Conservation (phyloP, 2,888 invertebrate species). For the Thereva unica region DNA sequence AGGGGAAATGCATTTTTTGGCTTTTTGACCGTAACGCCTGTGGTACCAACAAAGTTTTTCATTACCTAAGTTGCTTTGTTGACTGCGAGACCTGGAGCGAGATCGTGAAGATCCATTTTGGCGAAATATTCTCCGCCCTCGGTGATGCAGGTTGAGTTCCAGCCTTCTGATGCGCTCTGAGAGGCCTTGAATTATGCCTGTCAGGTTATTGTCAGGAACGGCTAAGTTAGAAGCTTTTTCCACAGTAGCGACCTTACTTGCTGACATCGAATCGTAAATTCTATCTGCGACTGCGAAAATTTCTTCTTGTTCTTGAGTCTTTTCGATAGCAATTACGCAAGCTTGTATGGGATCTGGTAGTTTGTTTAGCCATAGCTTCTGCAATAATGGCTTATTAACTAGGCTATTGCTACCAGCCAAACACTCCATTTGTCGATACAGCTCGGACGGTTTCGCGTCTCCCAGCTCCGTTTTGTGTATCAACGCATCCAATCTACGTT, state of each 20-base stretch:
- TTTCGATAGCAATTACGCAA: not conserved
- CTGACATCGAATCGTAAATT: slow-evolving; percentile 8
- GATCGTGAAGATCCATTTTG: too few relatives aligned
- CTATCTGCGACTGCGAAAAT: slow-evolving; percentile 13
- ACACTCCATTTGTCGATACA: not conserved
- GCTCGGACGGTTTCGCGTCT: not conserved
- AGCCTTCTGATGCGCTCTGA: too few relatives aligned
- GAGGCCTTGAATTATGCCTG: too few relatives aligned
- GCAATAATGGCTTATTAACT: not conserved
- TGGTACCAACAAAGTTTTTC: slow-evolving; percentile 4
- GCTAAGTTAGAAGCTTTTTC: too few relatives aligned
- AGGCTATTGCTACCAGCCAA: not conserved
- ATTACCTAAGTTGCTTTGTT: too few relatives aligned
- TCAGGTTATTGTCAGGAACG: too few relatives aligned
- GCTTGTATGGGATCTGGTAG: not conserved
- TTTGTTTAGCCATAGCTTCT: not conserved
- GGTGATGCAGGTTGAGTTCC: too few relatives aligned
- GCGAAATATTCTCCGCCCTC: too few relatives aligned
- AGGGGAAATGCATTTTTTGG: not conserved
- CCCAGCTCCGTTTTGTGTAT: too few relatives aligned
- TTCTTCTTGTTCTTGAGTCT: not conserved
- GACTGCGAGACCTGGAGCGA: too few relatives aligned
- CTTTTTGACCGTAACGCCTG: not conserved
- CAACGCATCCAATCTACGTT: too few relatives aligned
- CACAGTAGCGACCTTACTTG: not conserved